These are phyloP conservation scores for Brachyrhaphis roseni DNA, from an alignment of 2,797 vertebrate species.

Conservation along the genomic window DNA sequence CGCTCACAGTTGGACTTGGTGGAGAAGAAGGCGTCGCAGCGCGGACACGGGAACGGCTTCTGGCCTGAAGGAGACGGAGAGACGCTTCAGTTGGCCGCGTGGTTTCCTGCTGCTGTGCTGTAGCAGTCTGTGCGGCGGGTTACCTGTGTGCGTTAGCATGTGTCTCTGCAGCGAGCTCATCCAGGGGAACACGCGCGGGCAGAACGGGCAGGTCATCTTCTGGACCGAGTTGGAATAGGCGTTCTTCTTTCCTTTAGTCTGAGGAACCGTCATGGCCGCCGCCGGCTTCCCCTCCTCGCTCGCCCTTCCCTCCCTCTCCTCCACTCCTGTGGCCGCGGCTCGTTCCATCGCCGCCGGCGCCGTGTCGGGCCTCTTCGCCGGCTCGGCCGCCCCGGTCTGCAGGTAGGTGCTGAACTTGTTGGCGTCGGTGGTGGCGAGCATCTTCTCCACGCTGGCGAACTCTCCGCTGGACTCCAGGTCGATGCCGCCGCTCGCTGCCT, in stretches of 20 bases:
- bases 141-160: constrained; percentile 92
- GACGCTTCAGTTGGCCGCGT: not conserved
- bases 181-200: constrained; percentile 94
- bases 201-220: constrained; percentile 93
- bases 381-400: constrained; percentile 81
- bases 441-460: constrained; percentile 97
- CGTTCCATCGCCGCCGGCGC: not conserved
- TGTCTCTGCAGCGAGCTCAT: constrained; percentile 93
- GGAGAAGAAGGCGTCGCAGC: constrained; percentile 88
- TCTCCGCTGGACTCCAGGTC: constrained; percentile 96
- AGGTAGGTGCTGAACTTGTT: constrained; percentile 96
- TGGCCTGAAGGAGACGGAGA: constrained; percentile 75
- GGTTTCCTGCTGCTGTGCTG: not conserved
- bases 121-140: not conserved
- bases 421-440: constrained; percentile 93
- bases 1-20: constrained; percentile 92
- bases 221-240: constrained; percentile 92
- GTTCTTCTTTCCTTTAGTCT: constrained; percentile 89
- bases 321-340: constrained; percentile 39
- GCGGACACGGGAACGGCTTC: constrained; percentile 89
- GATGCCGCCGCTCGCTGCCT: constrained; percentile 60
- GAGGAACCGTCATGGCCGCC: constrained; percentile 39
- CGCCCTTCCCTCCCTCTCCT: constrained; percentile 80
- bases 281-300: constrained; percentile 77
- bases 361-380: constrained; percentile 71